Conservation (phyloP, 2,113 vertebrate species). For the Ornithorhynchus anatinus region DNA sequence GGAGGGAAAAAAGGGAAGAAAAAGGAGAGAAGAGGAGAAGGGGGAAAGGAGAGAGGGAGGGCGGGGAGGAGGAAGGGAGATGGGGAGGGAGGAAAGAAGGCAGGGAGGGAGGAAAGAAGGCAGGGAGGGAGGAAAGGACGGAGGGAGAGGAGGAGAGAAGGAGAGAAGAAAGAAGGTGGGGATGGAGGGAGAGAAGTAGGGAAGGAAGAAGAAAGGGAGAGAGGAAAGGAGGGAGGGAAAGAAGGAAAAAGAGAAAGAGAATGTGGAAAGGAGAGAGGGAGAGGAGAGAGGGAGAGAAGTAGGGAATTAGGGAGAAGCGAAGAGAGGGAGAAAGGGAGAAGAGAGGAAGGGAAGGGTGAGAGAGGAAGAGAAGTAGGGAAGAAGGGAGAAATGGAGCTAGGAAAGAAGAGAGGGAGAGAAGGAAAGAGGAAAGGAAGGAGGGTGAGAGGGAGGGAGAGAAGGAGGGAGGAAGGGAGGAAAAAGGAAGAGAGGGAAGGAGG, state of each 20-base stretch:
- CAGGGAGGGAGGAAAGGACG: fast-evolving
- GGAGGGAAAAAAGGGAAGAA: fast-evolving
- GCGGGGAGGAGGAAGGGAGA: background rate
- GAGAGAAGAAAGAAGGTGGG: background rate
- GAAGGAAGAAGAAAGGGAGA: background rate
- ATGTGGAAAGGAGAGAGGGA: too few species aligned
- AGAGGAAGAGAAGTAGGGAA: fast-evolving
- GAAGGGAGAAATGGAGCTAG: background rate
- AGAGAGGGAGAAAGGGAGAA: background rate
- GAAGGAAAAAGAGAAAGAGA: background rate
- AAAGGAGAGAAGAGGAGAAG: background rate
- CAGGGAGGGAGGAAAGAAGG: background rate
- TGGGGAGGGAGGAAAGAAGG: background rate
- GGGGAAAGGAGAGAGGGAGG: background rate
- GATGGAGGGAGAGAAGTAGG: background rate
- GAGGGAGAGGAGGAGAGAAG: background rate
- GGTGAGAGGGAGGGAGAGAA: background rate
- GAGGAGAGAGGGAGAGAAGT: too few species aligned
- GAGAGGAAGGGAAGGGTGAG: background rate
- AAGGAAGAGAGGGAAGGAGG: background rate
- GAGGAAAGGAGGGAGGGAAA: background rate
- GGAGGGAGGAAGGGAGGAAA: background rate
- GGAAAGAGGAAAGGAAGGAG: fast-evolving
- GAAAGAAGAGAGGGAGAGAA: background rate
- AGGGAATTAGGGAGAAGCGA: background rate